Evolutionary conservation across 2,113 vertebrate genomes (phyloP).

Genomic region (Hiodon tergisus): DNA sequence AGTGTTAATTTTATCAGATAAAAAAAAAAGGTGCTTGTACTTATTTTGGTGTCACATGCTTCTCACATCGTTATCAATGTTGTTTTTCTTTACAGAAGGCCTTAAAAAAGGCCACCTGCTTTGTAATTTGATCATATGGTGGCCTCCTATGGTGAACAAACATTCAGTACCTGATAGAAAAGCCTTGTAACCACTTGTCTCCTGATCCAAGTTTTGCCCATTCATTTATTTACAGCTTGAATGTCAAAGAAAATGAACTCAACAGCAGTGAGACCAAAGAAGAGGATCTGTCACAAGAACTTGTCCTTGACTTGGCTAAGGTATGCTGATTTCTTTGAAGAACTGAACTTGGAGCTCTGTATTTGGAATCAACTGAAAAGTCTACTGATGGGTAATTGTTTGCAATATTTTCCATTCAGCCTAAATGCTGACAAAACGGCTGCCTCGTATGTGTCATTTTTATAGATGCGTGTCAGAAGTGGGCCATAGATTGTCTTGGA

Average conservation of each 20-base stretch:
- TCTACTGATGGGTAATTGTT: no score
- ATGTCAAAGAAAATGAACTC: conserved; percentile 5
- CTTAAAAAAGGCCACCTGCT: neutral
- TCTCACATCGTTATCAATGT: neutral
- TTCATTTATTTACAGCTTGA: conserved; percentile 13
- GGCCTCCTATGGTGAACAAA: no score
- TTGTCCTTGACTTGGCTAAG: neutral
- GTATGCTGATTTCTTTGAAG: no score
- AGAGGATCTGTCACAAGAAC: neutral
- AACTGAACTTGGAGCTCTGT: no score
- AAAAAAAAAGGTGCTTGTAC: neutral
- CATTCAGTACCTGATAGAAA: no score
- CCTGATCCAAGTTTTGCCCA: neutral
- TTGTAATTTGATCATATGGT: no score
- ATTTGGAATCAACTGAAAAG: no score
- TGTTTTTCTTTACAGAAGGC: neutral
- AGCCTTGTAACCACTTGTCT: neutral
- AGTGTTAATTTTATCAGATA: neutral
- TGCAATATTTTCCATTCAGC: no score
- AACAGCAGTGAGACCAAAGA: neutral
- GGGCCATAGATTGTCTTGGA: neutral
- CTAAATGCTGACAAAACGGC: no score
- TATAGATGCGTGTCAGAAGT: neutral
- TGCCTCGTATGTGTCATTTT: no score
- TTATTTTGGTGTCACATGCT: neutral